These are phyloP conservation scores for Dasyornis broadbenti DNA, from an alignment of 2,113 vertebrate species.

Conservation along the genomic window DNA sequence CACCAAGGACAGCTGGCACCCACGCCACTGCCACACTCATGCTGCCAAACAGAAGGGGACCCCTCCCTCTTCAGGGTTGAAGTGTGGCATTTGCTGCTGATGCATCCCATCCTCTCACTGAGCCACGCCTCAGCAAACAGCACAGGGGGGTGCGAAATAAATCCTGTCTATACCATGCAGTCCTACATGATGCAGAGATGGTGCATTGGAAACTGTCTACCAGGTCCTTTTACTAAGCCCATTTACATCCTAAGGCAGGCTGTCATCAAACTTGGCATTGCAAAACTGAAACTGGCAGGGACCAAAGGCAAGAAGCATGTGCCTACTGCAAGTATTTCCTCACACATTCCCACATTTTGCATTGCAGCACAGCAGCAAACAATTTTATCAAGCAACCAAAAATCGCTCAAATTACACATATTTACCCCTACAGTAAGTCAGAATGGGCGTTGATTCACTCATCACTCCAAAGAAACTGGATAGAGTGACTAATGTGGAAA, in stretches of 20 bases:
- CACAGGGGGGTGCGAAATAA: not conserved
- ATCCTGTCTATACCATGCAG: not conserved
- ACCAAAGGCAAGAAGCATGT: not conserved
- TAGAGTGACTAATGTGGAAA: slow-evolving; percentile 49
- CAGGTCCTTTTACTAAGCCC: not conserved
- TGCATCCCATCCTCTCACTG: not conserved
- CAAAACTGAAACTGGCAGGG: slow-evolving; percentile 15
- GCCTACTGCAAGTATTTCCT: not conserved
- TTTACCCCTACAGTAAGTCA: slow-evolving; percentile 45
- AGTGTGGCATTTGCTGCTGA: not conserved
- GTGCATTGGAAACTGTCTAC: not conserved
- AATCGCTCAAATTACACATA: slow-evolving; percentile 42
- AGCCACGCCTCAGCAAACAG: not conserved
- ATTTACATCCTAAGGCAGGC: not conserved
- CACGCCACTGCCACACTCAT: not conserved
- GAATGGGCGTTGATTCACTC: slow-evolving; percentile 45
- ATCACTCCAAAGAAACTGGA: slow-evolving; percentile 29
- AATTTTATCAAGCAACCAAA: slow-evolving; percentile 13
- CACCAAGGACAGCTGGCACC: not conserved
- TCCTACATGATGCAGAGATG: not conserved
- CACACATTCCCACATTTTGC: not conserved
- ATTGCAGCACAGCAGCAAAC: not conserved
- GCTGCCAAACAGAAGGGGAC: not conserved
- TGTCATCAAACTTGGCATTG: not conserved
- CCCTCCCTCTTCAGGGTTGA: fast-evolving